These are phyloP conservation scores for Caenorhabditis wallacei DNA, from an alignment of 2,888 invertebrate species.

Conservation along the genomic window DNA sequence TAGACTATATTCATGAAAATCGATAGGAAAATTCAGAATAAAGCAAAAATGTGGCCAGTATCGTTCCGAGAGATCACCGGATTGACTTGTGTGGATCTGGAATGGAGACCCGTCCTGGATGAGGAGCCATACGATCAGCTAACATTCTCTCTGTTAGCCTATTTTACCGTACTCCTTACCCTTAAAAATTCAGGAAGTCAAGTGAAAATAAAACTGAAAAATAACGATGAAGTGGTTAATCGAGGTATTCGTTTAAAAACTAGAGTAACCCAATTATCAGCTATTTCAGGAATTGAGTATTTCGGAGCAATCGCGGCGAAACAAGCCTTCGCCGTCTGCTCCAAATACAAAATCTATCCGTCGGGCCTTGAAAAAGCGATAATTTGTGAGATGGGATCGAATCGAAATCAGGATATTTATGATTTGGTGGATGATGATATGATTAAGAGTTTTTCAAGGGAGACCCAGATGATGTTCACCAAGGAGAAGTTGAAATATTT, in stretches of 20 bases:
- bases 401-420: constrained; percentile 14
- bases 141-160: constrained; percentile 31
- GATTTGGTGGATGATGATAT: constrained; percentile 42
- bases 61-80: constrained; percentile 35
- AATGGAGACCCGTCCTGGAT: constrained; percentile 37
- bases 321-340: constrained; percentile 32
- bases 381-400: constrained; percentile 1
- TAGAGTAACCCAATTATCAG: too few relatives aligned
- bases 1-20: too few relatives aligned
- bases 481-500: constrained; percentile 24
- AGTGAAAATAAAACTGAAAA: constrained; percentile 6
- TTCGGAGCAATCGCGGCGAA: constrained; percentile 10
- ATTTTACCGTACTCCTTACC: constrained; percentile 38
- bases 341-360: constrained; percentile 49
- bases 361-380: constrained; percentile 20
- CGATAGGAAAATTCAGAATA: constrained; percentile 2
- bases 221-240: constrained; percentile 15
- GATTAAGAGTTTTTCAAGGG: constrained; percentile 15
- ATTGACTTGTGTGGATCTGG: constrained; percentile 42
- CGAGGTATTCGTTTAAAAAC: too few relatives aligned
- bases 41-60: constrained; percentile 30
- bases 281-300: constrained; percentile 38
- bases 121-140: constrained; percentile 28
- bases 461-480: constrained; percentile 15
- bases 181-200: constrained; percentile 29